Conservation (phyloP, 2,113 vertebrate species). For the Siniperca knerii region DNA sequence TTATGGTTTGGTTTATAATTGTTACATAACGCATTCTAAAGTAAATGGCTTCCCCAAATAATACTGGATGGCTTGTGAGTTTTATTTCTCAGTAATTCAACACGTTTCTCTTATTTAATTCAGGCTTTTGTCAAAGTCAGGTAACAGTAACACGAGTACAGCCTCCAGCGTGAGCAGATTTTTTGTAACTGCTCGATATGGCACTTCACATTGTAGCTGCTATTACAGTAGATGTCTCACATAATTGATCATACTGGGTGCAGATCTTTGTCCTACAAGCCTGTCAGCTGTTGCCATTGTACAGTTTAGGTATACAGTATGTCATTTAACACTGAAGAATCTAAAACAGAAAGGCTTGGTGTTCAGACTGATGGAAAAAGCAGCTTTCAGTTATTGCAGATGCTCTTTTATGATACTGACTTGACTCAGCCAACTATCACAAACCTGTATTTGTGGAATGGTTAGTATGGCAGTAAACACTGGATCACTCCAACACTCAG, state of each 20-base stretch:
- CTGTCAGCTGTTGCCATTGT: slow-evolving; percentile 16
- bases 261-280: slow-evolving; percentile 21
- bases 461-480: slow-evolving; percentile 45
- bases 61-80: neutral
- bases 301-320: slow-evolving; percentile 32
- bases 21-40: slow-evolving; percentile 76
- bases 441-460: slow-evolving; percentile 22
- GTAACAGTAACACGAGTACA: slow-evolving; percentile 4
- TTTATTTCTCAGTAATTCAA: slow-evolving; percentile 8
- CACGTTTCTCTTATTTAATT: slow-evolving; percentile 5
- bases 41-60: slow-evolving; percentile 75
- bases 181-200: slow-evolving; percentile 50
- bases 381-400: slow-evolving; percentile 5
- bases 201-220: slow-evolving; percentile 66
- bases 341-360: slow-evolving; percentile 29
- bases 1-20: slow-evolving; percentile 79
- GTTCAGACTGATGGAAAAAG: slow-evolving; percentile 4
- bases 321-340: slow-evolving; percentile 24
- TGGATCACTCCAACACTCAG: slow-evolving; percentile 6
- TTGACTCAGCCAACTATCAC: slow-evolving; percentile 3
- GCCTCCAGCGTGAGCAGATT: slow-evolving; percentile 7
- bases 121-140: slow-evolving; percentile 10
- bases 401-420: slow-evolving; percentile 14
- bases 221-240: slow-evolving; percentile 23
- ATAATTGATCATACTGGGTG: slow-evolving; percentile 11